These are phyloP conservation scores for Aphelenchoides besseyi DNA, from an alignment of 1,140 invertebrate species.

Conservation along the genomic window DNA sequence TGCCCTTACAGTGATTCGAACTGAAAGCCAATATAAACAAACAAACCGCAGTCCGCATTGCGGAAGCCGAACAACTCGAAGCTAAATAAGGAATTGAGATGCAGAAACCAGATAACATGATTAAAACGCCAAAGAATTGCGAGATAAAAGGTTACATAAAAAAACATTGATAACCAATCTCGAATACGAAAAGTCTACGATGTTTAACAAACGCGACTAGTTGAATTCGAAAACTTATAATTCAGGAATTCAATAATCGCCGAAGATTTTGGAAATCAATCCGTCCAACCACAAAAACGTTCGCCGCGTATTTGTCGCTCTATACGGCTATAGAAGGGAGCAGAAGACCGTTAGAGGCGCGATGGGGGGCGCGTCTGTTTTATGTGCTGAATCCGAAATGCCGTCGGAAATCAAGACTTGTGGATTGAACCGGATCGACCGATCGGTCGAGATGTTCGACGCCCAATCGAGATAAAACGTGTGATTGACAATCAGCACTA, in stretches of 20 bases:
- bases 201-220: neutral
- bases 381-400: neutral
- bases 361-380: neutral
- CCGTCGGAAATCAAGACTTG: neutral
- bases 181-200: no score
- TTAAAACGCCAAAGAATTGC: neutral
- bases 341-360: neutral
- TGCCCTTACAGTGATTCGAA: neutral
- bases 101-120: no score
- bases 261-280: neutral
- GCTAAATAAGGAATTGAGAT: neutral
- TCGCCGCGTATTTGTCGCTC: neutral
- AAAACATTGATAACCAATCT: no score
- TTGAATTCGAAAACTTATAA: neutral
- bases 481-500: neutral
- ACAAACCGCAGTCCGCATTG: neutral
- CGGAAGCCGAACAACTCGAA: neutral
- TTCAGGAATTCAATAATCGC: neutral
- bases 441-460: slow-evolving; percentile 1
- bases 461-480: neutral
- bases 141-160: neutral
- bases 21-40: neutral
- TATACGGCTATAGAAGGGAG: neutral
- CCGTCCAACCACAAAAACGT: neutral
- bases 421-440: neutral